Evolutionary conservation across 2,797 vertebrate species (phyloP).

Genomic region (Syncerus caffer): DNA sequence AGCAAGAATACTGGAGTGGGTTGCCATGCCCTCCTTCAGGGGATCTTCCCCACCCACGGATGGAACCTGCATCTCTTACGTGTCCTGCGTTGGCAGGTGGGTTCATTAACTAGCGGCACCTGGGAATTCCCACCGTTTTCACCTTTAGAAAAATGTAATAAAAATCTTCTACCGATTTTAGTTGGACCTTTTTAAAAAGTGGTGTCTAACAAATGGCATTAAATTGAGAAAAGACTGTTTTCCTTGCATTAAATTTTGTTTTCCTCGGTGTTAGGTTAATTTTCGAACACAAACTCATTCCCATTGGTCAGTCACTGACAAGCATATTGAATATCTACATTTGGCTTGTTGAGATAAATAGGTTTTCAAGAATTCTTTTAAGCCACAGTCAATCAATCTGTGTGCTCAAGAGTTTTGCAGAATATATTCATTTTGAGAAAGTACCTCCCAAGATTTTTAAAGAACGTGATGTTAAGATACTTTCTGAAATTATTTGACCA

Average conservation of each 20-base stretch:
- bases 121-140: background rate
- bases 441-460: rapidly evolving
- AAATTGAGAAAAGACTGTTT: background rate
- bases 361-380: background rate
- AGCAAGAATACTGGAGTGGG: background rate
- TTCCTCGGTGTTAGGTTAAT: rapidly evolving
- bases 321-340: background rate
- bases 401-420: background rate
- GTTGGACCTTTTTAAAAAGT: rapidly evolving
- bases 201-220: rapidly evolving
- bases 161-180: background rate
- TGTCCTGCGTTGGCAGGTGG: rapidly evolving
- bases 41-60: background rate
- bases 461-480: background rate
- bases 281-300: rapidly evolving
- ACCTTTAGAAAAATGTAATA: background rate
- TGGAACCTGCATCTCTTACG: background rate
- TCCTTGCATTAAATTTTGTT: no score
- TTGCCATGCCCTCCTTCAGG: background rate
- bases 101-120: background rate
- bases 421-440: no score
- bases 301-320: background rate
- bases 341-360: background rate
- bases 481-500: rapidly evolving
- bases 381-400: rapidly evolving